phyloP scores from a whole-genome alignment of 2,797 vertebrate genomes.

The Pipistrellus pipistrellus region DNA sequence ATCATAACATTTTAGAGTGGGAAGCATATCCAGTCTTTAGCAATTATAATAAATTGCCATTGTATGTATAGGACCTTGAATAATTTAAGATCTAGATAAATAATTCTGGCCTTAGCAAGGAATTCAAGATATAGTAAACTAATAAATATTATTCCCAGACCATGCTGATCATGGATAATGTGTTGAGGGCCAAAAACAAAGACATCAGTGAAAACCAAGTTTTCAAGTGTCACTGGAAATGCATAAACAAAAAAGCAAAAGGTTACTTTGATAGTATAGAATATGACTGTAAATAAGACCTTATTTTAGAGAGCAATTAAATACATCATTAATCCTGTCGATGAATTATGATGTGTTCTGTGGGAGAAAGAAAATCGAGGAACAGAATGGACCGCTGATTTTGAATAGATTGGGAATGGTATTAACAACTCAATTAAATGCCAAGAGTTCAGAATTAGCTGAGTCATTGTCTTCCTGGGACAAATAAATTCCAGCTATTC shows the following conservation, averaged over 20 bases:
- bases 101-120: background rate
- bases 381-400: slow-evolving; percentile 64
- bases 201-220: slow-evolving; percentile 70
- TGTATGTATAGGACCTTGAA: slow-evolving; percentile 26
- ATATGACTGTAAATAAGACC: slow-evolving; percentile 63
- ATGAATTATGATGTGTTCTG: slow-evolving; percentile 64
- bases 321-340: slow-evolving; percentile 58
- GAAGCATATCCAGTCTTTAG: slow-evolving; percentile 19
- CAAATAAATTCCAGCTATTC: slow-evolving; percentile 66
- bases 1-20: slow-evolving; percentile 18
- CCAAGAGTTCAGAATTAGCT: slow-evolving; percentile 72
- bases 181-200: slow-evolving; percentile 54
- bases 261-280: slow-evolving; percentile 61
- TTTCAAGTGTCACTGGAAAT: slow-evolving; percentile 65
- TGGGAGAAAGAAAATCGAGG: slow-evolving; percentile 15
- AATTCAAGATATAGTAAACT: slow-evolving; percentile 51
- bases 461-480: slow-evolving; percentile 72
- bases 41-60: slow-evolving; percentile 43
- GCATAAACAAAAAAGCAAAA: slow-evolving; percentile 35
- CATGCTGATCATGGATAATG: slow-evolving; percentile 63
- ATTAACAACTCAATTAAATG: slow-evolving; percentile 76
- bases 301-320: slow-evolving; percentile 67
- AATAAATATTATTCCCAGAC: slow-evolving; percentile 47
- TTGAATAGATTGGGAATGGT: slow-evolving; percentile 68
- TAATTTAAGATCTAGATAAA: slow-evolving; percentile 53